Conservation (phyloP, 2,113 vertebrate genomes). For the Fregetta grallaria region DNA sequence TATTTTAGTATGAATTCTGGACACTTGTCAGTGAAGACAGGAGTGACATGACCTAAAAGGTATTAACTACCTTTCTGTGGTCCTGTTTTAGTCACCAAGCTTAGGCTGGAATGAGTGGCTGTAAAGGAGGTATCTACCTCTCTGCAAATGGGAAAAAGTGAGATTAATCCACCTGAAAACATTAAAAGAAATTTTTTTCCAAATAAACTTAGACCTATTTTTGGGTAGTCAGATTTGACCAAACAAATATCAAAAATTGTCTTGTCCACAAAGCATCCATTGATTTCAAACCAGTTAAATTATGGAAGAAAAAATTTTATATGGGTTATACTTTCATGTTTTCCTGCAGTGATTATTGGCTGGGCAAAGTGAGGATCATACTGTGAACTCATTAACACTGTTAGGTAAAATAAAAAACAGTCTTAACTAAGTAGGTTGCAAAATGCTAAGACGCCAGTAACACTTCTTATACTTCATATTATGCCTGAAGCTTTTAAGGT, state of each 20-base stretch:
- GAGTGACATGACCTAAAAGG: background rate
- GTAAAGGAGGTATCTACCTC: background rate
- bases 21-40: background rate
- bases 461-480: background rate
- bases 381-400: background rate
- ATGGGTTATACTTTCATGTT: background rate
- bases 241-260: background rate
- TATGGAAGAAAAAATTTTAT: background rate
- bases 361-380: background rate
- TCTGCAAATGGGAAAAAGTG: background rate
- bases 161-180: background rate
- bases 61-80: background rate
- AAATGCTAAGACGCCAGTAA: background rate
- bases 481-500: constrained; percentile 1
- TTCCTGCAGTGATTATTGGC: background rate
- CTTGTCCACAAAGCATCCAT: background rate
- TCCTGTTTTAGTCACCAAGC: background rate
- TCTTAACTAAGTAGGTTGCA: constrained; percentile 12
- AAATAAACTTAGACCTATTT: background rate
- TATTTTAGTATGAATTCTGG: background rate
- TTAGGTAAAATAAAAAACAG: constrained; percentile 29
- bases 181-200: background rate
- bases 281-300: background rate
- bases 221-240: background rate
- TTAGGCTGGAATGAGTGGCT: background rate